phyloP scores from a whole-genome alignment of 2,797 vertebrate species.

The Sebastes reedi region DNA sequence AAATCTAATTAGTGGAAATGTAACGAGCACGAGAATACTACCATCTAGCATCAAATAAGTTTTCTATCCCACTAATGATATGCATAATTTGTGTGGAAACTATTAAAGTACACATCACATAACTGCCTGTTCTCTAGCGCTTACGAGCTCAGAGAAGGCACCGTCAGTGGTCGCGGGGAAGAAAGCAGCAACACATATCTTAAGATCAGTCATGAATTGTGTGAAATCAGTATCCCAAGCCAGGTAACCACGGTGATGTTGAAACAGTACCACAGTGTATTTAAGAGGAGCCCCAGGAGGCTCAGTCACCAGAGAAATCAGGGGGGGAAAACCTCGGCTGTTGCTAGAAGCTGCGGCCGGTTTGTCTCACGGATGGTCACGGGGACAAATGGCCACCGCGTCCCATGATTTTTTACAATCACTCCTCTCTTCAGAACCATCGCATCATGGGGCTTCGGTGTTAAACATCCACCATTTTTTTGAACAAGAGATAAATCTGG shows the following conservation, averaged over 20 bases:
- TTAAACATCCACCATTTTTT: conserved; percentile 31
- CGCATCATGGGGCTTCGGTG: conserved; percentile 52
- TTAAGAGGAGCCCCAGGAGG: conserved; percentile 16
- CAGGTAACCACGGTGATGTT: conserved; percentile 21
- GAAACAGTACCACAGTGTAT: conserved; percentile 20
- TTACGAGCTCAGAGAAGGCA: conserved; percentile 23
- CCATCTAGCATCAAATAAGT: conserved; percentile 34
- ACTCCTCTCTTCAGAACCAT: conserved; percentile 48
- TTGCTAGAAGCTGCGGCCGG: conserved; percentile 9
- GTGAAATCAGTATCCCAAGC: conserved; percentile 31
- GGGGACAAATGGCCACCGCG: conserved; percentile 20
- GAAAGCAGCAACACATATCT: conserved; percentile 34
- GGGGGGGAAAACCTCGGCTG: not conserved
- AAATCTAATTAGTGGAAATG: not conserved
- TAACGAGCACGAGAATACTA: conserved; percentile 21
- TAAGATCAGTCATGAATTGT: conserved; percentile 33
- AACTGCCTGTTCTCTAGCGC: conserved; percentile 40
- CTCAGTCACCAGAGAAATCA: conserved; percentile 27
- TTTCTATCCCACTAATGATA: conserved; percentile 41
- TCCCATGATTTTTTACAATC: conserved; percentile 55
- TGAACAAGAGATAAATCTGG: conserved; percentile 23
- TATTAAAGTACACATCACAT: conserved; percentile 25
- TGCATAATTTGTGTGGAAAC: conserved; percentile 34
- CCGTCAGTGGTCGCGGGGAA: conserved; percentile 6
- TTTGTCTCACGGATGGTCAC: conserved; percentile 7